Conservation (phyloP, 2,113 vertebrate species). For the Xyrauchen texanus region DNA sequence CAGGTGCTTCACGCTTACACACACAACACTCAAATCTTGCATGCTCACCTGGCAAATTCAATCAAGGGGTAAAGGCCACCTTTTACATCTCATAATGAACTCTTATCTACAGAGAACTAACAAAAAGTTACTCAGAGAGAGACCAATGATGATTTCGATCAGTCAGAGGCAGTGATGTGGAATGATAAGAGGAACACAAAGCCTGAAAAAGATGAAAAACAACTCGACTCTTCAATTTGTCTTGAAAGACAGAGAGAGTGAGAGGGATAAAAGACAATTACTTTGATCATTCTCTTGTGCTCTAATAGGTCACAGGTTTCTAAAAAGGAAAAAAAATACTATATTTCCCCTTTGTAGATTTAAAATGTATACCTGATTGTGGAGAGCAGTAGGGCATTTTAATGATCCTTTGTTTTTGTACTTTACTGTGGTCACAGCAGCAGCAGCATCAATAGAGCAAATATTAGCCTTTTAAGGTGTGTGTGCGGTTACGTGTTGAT, state of each 20-base stretch:
- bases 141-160: neutral
- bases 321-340: neutral
- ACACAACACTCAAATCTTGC: conserved; percentile 6
- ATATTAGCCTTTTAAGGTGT: conserved; percentile 35
- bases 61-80: conserved; percentile 34
- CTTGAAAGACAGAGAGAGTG: neutral
- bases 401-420: conserved; percentile 37
- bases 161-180: too few species aligned
- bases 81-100: conserved; percentile 1
- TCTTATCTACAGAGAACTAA: conserved; percentile 32
- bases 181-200: too few species aligned
- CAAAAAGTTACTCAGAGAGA: conserved; percentile 5
- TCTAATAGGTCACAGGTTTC: neutral
- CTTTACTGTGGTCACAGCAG: neutral
- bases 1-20: conserved; percentile 40
- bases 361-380: conserved; percentile 21
- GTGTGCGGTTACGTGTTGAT: conserved; percentile 35
- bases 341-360: conserved; percentile 9
- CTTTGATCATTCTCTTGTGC: conserved; percentile 34
- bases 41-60: conserved; percentile 35
- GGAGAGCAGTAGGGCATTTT: conserved; percentile 20
- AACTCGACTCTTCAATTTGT: too few species aligned
- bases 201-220: too few species aligned
- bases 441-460: conserved; percentile 32
- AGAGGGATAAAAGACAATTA: neutral